Percentiles rank a stretch among this genome's conserved stretches.
phyloP scores from a whole-genome alignment of 2,113 vertebrate genomes.

The Psilopogon haemacephalus region DNA sequence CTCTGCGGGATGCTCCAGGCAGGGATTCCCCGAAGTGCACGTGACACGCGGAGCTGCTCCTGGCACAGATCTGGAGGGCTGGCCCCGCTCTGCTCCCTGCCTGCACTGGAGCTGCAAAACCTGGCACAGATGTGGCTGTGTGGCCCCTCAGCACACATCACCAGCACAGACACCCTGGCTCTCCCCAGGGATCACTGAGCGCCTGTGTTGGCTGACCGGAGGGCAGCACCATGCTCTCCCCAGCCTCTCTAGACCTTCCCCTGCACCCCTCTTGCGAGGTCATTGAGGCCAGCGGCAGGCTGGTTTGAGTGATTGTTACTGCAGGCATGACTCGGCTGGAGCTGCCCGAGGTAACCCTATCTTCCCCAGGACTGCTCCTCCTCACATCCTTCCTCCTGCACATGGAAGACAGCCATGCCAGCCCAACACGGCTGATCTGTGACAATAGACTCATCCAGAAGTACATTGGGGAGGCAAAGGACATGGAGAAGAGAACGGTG shows the following conservation, averaged over 20 bases:
- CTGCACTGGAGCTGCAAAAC: accelerated
- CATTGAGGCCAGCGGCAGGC: accelerated
- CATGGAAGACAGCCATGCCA: neutral
- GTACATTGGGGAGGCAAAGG: conserved; percentile 56
- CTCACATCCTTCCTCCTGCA: conserved; percentile 67
- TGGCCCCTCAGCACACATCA: accelerated
- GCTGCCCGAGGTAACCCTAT: neutral
- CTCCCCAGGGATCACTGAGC: accelerated
- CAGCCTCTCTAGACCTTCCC: neutral
- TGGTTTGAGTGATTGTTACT: accelerated
- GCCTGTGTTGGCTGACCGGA: accelerated
- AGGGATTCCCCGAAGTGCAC: conserved; percentile 31
- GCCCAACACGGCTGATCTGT: conserved; percentile 29
- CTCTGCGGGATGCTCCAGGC: neutral
- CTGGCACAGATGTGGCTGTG: neutral
- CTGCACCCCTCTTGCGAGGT: accelerated
- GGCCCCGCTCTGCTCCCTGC: neutral
- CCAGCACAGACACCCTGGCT: accelerated
- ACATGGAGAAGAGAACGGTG: conserved; percentile 57
- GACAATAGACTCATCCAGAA: conserved; percentile 67
- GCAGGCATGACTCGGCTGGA: neutral
- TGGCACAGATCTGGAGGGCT: neutral
- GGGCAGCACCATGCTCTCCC: neutral
- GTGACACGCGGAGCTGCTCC: neutral
- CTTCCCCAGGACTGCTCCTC: conserved; percentile 60